Evolutionary conservation across 2,888 invertebrate species (phyloP).

Genomic region (Lasius fuliginosus): DNA sequence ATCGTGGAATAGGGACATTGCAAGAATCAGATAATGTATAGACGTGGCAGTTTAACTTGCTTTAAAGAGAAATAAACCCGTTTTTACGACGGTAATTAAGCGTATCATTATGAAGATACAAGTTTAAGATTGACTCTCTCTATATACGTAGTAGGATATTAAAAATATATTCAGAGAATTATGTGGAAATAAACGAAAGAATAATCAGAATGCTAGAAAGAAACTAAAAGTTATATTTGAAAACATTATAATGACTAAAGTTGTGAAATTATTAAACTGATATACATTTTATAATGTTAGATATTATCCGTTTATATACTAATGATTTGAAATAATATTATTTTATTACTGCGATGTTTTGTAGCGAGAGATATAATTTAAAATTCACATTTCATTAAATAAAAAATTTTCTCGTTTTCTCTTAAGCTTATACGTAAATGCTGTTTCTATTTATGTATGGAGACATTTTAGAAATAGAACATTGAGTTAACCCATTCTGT

Average conservation of each 20-base stretch:
- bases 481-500: conserved; percentile 7
- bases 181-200: background rate
- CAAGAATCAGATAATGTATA: background rate
- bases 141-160: background rate
- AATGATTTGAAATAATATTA: background rate
- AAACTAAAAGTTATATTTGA: background rate
- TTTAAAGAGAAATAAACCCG: background rate
- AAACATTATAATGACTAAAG: background rate
- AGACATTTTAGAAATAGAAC: conserved; percentile 30
- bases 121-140: background rate
- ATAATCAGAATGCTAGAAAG: background rate
- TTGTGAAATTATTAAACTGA: background rate
- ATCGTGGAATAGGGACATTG: background rate
- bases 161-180: background rate
- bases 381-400: background rate
- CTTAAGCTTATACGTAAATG: background rate
- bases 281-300: background rate
- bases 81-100: background rate
- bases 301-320: background rate
- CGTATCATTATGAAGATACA: background rate
- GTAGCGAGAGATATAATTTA: background rate
- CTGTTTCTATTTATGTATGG: conserved; percentile 32
- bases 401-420: background rate
- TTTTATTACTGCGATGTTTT: background rate
- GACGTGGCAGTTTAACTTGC: background rate